Base-by-base conservation (phyloP, 2,888 invertebrate species). In the Brachylomia viminalis region DNA sequence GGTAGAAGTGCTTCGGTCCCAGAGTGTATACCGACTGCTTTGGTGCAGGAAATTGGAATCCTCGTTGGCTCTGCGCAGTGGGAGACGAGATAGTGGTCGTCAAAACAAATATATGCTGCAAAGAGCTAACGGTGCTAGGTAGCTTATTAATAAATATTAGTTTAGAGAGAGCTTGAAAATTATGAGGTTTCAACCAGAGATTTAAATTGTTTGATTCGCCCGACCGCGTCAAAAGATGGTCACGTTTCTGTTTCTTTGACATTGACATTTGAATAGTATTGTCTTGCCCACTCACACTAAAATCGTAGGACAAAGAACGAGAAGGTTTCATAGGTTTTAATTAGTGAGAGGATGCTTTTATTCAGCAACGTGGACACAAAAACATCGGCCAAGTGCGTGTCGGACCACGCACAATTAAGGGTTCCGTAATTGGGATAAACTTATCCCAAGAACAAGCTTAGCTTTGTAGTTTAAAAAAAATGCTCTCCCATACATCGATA, bases 31-130 rank as follows among this genome's bases (percentile, higher is more conserved):
- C 80, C 23, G 20, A 23, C 27, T 58, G 75, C 75, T 45, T 61
- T 23, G 68, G 61, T 54, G 49, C 81, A 84, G 86, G 80, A 86
- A 87, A 86, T 86, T 87, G 77, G 82, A 87, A 87, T 72, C 64
- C 69, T 72, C 70, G 42, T 69, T 65, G 61, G n/a, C n/a, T 59
- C 49, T 15, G 79, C 64, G 49, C 61, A 33, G 65, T 45, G 72
- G 54, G 68, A 49, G 65, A 66, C 75, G 27, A 67, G 70, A 73
- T 75, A 73, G 73, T 64, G 59, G 72, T 70, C 73, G 52, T 45
- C 72, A 68, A 27, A 77, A 77, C 62, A 82, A 77, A 84, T 76
- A 82, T 70, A 54, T 27, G 76, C 33, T 61, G 65, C 56, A 20
- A 30, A 71, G 74, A 49, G 23, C 67, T 59, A 54, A 30, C 30